Percentiles rank a stretch among this genome's conserved stretches.
These are phyloP conservation scores for Gasterosteus aculeatus DNA, from an alignment of 2,113 vertebrate species.

Conservation along the genomic window DNA sequence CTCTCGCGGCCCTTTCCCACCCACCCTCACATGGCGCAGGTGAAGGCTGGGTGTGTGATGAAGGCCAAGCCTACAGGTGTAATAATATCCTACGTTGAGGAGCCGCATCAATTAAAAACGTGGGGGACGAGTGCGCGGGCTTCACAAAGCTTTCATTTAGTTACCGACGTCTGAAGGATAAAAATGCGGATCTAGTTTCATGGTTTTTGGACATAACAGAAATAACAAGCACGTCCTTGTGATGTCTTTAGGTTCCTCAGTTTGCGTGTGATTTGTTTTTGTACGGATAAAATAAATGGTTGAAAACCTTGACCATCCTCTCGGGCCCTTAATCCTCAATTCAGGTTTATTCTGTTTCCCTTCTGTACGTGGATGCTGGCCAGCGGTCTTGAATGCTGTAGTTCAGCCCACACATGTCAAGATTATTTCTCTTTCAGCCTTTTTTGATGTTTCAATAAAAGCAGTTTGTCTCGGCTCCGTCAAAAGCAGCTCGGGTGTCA, in stretches of 20 bases:
- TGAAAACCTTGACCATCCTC: constrained; percentile 11
- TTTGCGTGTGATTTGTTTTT: background rate
- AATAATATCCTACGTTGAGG: constrained; percentile 21
- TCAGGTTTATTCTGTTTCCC: background rate
- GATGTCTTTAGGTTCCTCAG: background rate
- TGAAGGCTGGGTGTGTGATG: constrained; percentile 8
- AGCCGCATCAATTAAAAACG: constrained; percentile 13
- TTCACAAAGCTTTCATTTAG: constrained; percentile 12
- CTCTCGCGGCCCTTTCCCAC: constrained; percentile 10
- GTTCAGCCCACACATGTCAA: constrained; percentile 39
- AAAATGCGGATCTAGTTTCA: constrained; percentile 16
- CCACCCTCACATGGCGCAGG: background rate
- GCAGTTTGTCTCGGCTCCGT: constrained; percentile 49
- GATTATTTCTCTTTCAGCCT: constrained; percentile 31
- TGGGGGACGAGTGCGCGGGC: background rate
- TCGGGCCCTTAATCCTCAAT: background rate
- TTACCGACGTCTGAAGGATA: constrained; percentile 18
- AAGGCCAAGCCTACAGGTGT: constrained; percentile 46
- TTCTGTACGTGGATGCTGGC: constrained; percentile 22
- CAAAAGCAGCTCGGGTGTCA: constrained; percentile 50
- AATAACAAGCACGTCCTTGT: background rate
- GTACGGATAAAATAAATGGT: background rate
- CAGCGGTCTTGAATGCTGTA: constrained; percentile 8
- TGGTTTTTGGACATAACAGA: constrained; percentile 2
- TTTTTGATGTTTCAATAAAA: constrained; percentile 57